Base-by-base conservation (phyloP, 2,888 invertebrate species). In the Acronicta psi region DNA sequence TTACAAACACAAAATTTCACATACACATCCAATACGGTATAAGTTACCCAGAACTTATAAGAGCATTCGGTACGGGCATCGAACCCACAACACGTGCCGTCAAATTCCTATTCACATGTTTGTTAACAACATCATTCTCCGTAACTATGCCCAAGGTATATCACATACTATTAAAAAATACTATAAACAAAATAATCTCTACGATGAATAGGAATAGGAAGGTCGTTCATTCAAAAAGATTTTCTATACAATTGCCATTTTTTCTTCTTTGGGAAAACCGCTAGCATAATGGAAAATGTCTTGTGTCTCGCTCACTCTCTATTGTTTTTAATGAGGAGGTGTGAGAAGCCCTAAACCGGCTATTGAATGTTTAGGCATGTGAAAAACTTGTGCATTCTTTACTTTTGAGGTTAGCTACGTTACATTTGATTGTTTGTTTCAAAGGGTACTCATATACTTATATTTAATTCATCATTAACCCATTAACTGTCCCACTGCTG, bases 231-330 rank as follows among this genome's bases (percentile, higher is more conserved):
- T 79, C 73, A 77, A 82, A n/a, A 82, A 76, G 63, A 57, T 75
- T 83, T 82, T 70, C 77, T 73, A 67, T 65, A 83, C 86, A 86
- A 83, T 85, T 54, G 59, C 55, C 18, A 54, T 76, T 83, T 88
- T 87, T 86, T 83, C 75, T 69, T 46, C 72, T 59, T 76, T 82
- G 83, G 78, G 85, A 85, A 87, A 81, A 75, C 65, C 18, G 44
- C n/a, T n/a, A 46, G 62, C 65, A 59, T 69, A 58, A 75, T 73
- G 69, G 77, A 78, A 80, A 68, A 64, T 59, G 49, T 60, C 54
- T 61, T 51, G 6, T 38, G 25, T 69, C 69, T 41, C 42, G 16
- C 11, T 72, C 42, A 9, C 55, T 60, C 55, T 57, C 73, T 71
- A 83, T 85, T 84, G 83, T 86, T 80, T 81, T 77, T 66, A 43